phyloP scores from a whole-genome alignment of 2,797 vertebrate genomes.

The Protosalanx chinensis region DNA sequence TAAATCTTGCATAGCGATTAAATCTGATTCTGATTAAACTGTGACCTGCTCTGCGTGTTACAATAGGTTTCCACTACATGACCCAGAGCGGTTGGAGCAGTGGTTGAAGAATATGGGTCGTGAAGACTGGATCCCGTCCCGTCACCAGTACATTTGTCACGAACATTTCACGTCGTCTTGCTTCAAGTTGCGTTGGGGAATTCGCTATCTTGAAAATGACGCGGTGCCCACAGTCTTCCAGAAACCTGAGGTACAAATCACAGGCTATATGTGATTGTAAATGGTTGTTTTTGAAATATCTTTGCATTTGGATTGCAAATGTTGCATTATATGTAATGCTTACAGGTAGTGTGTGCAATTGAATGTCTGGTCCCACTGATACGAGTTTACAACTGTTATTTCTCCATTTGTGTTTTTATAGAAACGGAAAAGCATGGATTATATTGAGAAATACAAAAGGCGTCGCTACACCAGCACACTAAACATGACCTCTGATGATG shows the following conservation, averaged over 20 bases:
- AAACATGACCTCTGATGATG: slow-evolving; percentile 7
- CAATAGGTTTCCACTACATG: slow-evolving; percentile 73
- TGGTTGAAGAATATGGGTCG: slow-evolving; percentile 76
- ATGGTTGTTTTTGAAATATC: neutral
- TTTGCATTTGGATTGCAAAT: neutral
- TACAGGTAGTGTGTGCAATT: no score
- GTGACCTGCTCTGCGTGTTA: neutral
- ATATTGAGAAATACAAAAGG: slow-evolving; percentile 50
- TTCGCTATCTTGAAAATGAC: slow-evolving; percentile 68
- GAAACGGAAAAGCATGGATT: slow-evolving; percentile 63
- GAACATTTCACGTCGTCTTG: slow-evolving; percentile 74
- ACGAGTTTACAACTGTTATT: neutral
- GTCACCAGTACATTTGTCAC: slow-evolving; percentile 77
- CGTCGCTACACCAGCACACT: slow-evolving; percentile 19
- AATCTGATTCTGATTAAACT: no score
- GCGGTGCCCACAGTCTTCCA: slow-evolving; percentile 76
- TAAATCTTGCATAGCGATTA: no score
- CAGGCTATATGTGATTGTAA: neutral
- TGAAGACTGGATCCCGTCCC: slow-evolving; percentile 74
- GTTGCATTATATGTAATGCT: neutral
- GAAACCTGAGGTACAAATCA: slow-evolving; percentile 36
- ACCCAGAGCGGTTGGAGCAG: slow-evolving; percentile 66
- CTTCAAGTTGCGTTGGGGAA: slow-evolving; percentile 74
- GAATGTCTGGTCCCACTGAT: neutral
- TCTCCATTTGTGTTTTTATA: slow-evolving; percentile 28